Conservation (phyloP, 2,888 invertebrate species). For the Platypus cylindrus region DNA sequence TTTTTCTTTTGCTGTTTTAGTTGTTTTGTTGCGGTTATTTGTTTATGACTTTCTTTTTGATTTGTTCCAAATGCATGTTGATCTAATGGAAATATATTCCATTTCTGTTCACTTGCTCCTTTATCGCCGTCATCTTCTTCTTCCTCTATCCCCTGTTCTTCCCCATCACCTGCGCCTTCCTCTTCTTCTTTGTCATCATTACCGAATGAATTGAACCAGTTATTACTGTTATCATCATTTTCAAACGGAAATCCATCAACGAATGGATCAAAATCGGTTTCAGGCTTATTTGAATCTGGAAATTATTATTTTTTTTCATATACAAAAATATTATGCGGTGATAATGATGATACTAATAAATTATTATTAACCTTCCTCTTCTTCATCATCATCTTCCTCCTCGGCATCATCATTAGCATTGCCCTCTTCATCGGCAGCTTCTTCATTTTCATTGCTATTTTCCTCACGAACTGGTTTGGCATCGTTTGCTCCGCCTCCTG, state of each 20-base stretch:
- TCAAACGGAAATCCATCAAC: slow-evolving; percentile 6
- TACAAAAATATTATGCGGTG: too few species aligned
- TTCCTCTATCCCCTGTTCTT: slow-evolving; percentile 10
- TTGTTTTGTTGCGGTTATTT: slow-evolving; percentile 3
- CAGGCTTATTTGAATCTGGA: too few species aligned
- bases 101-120: slow-evolving; percentile 7
- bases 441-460: slow-evolving; percentile 16
- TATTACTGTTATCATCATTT: slow-evolving; percentile 6
- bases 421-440: slow-evolving; percentile 16
- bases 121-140: slow-evolving; percentile 10
- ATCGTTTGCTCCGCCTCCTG: slow-evolving; percentile 9
- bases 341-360: too few species aligned
- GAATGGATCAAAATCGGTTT: too few species aligned
- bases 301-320: too few species aligned
- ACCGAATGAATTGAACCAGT: too few species aligned
- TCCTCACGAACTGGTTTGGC: slow-evolving; percentile 12
- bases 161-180: slow-evolving; percentile 12
- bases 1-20: slow-evolving; percentile 14
- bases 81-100: neutral
- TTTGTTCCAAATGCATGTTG: slow-evolving; percentile 1
- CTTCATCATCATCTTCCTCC: slow-evolving; percentile 11
- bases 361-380: slow-evolving; percentile 3
- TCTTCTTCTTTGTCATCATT: slow-evolving; percentile 9
- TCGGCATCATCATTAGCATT: slow-evolving; percentile 11
- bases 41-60: slow-evolving; percentile 1